A percentile compares a stretch with the other conserved stretches of the same genome.
These are phyloP conservation scores for Oncorhynchus mykiss DNA, from an alignment of 2,113 vertebrate genomes.

Conservation along the genomic window DNA sequence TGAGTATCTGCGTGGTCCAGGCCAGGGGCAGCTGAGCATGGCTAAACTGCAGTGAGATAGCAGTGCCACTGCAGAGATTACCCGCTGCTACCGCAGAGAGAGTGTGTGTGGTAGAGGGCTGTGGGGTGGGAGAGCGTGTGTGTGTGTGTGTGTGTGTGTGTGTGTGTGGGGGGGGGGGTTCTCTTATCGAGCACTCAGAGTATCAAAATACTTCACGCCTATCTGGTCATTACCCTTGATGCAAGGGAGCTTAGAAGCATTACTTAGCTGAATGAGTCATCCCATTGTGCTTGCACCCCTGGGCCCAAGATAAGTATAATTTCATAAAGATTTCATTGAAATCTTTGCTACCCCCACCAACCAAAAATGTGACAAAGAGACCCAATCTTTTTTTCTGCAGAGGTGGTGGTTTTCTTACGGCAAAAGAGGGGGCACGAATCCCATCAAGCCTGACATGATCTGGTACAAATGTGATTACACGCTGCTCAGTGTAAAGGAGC, in stretches of 20 bases:
- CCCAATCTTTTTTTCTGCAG: slow-evolving; percentile 59
- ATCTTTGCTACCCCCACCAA: slow-evolving; percentile 34
- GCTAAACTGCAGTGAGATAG: slow-evolving; percentile 70
- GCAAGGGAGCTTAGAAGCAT: slow-evolving; percentile 42
- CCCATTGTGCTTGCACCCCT: slow-evolving; percentile 25
- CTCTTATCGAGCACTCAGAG: slow-evolving; percentile 41
- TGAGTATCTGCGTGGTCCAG: slow-evolving; percentile 51
- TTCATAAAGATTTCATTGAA: slow-evolving; percentile 44
- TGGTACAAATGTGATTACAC: slow-evolving; percentile 67
- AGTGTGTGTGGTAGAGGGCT: slow-evolving; percentile 4
- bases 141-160: slow-evolving; percentile 4
- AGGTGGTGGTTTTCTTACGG: slow-evolving; percentile 41
- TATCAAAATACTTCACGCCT: slow-evolving; percentile 32
- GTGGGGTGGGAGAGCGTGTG: slow-evolving; percentile 15
- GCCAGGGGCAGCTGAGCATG: slow-evolving; percentile 65
- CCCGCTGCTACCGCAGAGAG: slow-evolving; percentile 38
- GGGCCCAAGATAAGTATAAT: slow-evolving; percentile 36
- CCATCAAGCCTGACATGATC: slow-evolving; percentile 56
- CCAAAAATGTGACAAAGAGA: slow-evolving; percentile 54
- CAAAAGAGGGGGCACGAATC: slow-evolving; percentile 58
- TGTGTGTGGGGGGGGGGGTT: not conserved
- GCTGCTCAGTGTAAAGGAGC: slow-evolving; percentile 44
- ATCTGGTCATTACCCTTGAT: slow-evolving; percentile 41
- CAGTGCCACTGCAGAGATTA: slow-evolving; percentile 67
- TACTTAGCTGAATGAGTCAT: slow-evolving; percentile 48